Percentiles rank a stretch among this genome's conserved stretches.
Evolutionary conservation across 2,888 invertebrate species (phyloP).

Genomic region (Zaprionus bogoriensis): DNA sequence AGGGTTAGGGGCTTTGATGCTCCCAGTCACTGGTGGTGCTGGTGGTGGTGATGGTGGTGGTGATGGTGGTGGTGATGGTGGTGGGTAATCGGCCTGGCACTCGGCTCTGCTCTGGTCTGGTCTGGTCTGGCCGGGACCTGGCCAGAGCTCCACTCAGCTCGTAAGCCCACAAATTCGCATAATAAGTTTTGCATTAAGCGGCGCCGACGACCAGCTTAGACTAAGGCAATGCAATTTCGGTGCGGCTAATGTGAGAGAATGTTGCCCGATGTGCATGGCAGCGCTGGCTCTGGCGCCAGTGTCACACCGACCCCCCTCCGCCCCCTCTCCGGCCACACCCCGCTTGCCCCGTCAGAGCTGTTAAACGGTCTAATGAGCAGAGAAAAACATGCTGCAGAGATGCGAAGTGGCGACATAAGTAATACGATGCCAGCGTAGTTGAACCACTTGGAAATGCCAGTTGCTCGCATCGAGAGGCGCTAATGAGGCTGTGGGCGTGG

Average conservation of each 20-base stretch:
- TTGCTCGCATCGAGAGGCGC: conserved; percentile 6
- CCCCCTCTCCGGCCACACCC: not conserved
- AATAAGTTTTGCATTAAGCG: conserved; percentile 62
- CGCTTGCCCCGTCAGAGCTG: conserved; percentile 6
- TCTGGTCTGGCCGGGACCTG: not conserved
- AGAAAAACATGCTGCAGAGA: conserved; percentile 1
- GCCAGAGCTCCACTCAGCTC: conserved; percentile 19
- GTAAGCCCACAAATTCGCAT: conserved; percentile 57
- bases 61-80: too few species aligned
- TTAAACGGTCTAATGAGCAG: conserved; percentile 46
- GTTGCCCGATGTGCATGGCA: conserved; percentile 4
- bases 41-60: not conserved
- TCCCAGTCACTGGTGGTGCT: conserved; percentile 2
- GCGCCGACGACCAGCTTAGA: conserved; percentile 26
- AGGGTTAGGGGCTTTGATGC: not conserved
- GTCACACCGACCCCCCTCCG: not conserved
- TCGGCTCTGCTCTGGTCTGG: not conserved
- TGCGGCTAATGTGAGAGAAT: conserved; percentile 26
- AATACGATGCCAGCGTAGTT: conserved; percentile 7
- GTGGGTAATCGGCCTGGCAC: too few species aligned
- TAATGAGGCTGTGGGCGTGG: conserved; percentile 14
- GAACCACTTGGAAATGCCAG: too few species aligned
- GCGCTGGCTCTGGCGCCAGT: not conserved
- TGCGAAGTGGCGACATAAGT: conserved; percentile 8
- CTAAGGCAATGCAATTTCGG: conserved; percentile 54